Base-by-base conservation (phyloP, 2,113 vertebrate species). In the Marmota flaviventris region DNA sequence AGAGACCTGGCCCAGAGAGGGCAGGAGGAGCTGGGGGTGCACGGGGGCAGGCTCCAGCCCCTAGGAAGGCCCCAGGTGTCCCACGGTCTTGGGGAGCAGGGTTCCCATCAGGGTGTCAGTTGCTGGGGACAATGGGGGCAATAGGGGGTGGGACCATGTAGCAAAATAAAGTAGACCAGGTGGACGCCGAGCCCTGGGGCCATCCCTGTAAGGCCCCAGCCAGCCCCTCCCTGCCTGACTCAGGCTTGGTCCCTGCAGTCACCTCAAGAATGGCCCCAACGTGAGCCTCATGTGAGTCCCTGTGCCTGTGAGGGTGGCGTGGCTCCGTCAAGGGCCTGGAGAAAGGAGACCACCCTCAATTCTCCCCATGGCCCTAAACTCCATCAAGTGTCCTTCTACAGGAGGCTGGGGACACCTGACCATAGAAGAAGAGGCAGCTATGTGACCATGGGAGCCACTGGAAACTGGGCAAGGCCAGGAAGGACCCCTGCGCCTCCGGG, bases 41-140 rank as follows among this genome's bases (percentile, higher is more conserved):
- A 16, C 29, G 8, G 8, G 27, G 34, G 2, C 4, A 32, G 67
- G 70, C 63, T 56, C 24, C 48, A 70, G 22, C 11, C 10, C 39
- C 51, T 22, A 12, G 48, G 58, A 70, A 32, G 34, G 16, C 45
- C 5, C 24, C 18, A 14, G 11, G 67, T 0, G 11, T 16, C 56
- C 2, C 3, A 4, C 1, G 58, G 25, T 18, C 0, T 0, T 25
- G 20, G 48, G 10, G 27, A 25, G 0, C 45, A 17, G 22, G 18
- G 5, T 16, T 7, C 70, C 77, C 37, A 32, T 4, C 37, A 27
- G 77, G 37, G 37, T 6, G 14, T 2, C 14, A 11, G 77, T 34
- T 20, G 10, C 0, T 20, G 70, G 73, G 34, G 17, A 48, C 24
- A 2, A 6, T 9, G 12, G 0, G 25, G 61, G 17, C 24, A 42